Evolutionary conservation across 2,888 invertebrate genomes (phyloP).

Genomic region (Cheilosia scutellata): DNA sequence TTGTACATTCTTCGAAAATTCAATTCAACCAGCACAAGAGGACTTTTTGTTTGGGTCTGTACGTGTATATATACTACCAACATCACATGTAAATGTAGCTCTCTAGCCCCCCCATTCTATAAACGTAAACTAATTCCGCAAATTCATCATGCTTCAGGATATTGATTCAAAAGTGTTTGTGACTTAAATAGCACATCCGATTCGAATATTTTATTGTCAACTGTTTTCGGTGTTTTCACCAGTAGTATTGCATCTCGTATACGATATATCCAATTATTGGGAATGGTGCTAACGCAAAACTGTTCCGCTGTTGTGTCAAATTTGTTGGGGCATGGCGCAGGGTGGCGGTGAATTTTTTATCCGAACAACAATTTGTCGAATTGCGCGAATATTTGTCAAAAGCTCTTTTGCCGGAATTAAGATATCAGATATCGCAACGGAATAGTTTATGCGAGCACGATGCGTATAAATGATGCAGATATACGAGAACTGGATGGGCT

Average conservation of each 20-base stretch:
- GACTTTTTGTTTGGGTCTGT: too few relatives aligned
- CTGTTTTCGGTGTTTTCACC: conserved; percentile 59
- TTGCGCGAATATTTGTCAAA: conserved; percentile 47
- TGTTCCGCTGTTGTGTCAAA: conserved; percentile 32
- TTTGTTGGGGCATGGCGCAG: conserved; percentile 42
- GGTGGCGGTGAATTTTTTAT: conserved; percentile 52
- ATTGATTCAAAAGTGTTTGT: conserved; percentile 31
- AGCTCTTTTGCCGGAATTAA: conserved; percentile 55
- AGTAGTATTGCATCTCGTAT: neutral
- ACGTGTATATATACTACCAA: too few relatives aligned
- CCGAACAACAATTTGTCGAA: conserved; percentile 54
- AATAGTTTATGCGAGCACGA: conserved; percentile 25
- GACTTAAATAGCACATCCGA: conserved; percentile 64
- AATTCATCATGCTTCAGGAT: conserved; percentile 44
- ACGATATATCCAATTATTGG: neutral
- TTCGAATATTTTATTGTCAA: conserved; percentile 53
- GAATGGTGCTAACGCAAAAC: conserved; percentile 2
- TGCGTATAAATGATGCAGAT: conserved; percentile 37
- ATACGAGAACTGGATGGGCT: neutral
- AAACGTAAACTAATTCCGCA: conserved; percentile 2
- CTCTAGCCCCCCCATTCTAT: neutral
- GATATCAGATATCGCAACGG: conserved; percentile 55
- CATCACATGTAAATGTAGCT: neutral
- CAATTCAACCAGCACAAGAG: too few relatives aligned
- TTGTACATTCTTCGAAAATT: conserved; percentile 1